These are phyloP conservation scores for Callimorpha dominula DNA, from an alignment of 2,888 invertebrate genomes.

Conservation along the genomic window DNA sequence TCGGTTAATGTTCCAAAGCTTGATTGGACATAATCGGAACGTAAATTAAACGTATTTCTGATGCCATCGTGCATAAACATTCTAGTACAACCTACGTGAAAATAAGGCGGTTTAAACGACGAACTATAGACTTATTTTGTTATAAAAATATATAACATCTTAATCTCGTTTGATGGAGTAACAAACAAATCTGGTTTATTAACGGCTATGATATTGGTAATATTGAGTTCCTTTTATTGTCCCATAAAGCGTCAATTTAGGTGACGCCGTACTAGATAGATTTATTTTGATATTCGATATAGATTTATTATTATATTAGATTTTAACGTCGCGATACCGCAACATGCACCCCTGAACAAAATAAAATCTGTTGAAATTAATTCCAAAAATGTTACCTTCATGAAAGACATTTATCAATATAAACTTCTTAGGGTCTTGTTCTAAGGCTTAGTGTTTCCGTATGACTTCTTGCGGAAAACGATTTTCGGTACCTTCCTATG, in stretches of 20 bases:
- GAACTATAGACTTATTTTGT: conserved; percentile 24
- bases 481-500: not conserved
- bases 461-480: not conserved
- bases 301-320: too few relatives aligned
- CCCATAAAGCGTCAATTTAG: conserved; percentile 47
- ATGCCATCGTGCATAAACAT: conserved; percentile 39
- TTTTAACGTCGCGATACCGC: not conserved
- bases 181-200: conserved; percentile 27
- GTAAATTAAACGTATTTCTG: conserved; percentile 56
- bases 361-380: conserved; percentile 51
- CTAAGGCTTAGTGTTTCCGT: not conserved
- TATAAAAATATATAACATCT: conserved; percentile 11
- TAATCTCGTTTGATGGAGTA: conserved; percentile 16
- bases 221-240: conserved; percentile 49
- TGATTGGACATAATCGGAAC: conserved; percentile 48
- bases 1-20: conserved; percentile 52
- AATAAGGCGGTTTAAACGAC: conserved; percentile 35
- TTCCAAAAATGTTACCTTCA: conserved; percentile 47
- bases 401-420: conserved; percentile 10
- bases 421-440: conserved; percentile 3
- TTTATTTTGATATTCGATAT: too few relatives aligned
- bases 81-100: conserved; percentile 33
- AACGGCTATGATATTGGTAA: conserved; percentile 35
- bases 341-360: conserved; percentile 11
- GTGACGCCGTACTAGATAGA: conserved; percentile 11